phyloP scores from a whole-genome alignment of 2,113 vertebrate species.

The Zootoca vivipara region DNA sequence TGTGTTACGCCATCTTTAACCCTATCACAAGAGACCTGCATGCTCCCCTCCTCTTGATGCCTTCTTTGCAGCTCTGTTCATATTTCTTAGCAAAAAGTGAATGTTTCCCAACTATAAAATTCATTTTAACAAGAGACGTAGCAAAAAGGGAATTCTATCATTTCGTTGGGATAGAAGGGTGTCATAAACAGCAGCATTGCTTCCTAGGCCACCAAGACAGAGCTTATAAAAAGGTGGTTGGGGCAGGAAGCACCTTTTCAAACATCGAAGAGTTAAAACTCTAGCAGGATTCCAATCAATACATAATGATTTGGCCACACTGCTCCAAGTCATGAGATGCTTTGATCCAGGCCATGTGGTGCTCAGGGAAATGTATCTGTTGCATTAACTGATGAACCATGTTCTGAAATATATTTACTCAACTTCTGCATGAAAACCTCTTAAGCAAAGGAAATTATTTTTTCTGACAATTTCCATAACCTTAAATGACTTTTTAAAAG shows the following conservation, averaged over 20 bases:
- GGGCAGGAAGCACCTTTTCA: neutral
- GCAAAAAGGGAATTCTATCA: slow-evolving; percentile 43
- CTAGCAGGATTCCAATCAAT: slow-evolving; percentile 79
- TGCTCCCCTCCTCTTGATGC: neutral
- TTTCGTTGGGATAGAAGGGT: slow-evolving; percentile 6
- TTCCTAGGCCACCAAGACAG: slow-evolving; percentile 26
- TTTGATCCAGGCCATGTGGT: slow-evolving; percentile 82
- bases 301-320: slow-evolving; percentile 84
- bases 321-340: slow-evolving; percentile 79
- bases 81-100: neutral
- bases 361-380: slow-evolving; percentile 74
- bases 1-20: slow-evolving; percentile 39
- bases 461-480: slow-evolving; percentile 67
- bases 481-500: slow-evolving; percentile 56
- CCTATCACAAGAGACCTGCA: slow-evolving; percentile 16
- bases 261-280: slow-evolving; percentile 72
- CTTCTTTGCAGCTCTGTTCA: neutral
- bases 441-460: slow-evolving; percentile 68
- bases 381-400: slow-evolving; percentile 75
- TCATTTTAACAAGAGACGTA: neutral
- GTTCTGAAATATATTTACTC: slow-evolving; percentile 76
- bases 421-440: slow-evolving; percentile 65
- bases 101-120: slow-evolving; percentile 45
- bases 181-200: slow-evolving; percentile 17
- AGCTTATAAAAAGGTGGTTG: neutral